These are phyloP conservation scores for Drosophila dives DNA, from an alignment of 2,888 invertebrate genomes.

Conservation along the genomic window DNA sequence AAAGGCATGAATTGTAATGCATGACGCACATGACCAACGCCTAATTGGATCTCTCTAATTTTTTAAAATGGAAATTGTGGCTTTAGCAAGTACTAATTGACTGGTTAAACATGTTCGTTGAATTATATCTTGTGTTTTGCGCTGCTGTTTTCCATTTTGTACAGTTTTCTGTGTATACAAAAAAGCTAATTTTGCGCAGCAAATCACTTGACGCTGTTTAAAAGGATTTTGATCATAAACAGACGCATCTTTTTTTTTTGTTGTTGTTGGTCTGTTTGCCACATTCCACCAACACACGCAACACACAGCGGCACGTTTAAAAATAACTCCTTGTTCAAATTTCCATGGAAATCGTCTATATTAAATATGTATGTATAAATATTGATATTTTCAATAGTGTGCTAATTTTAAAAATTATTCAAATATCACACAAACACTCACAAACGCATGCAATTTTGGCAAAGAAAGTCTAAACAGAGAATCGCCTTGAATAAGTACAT, in stretches of 20 bases:
- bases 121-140: neutral
- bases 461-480: slow-evolving; percentile 10
- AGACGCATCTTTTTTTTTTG: slow-evolving; percentile 47
- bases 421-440: slow-evolving; percentile 1
- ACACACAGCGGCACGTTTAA: slow-evolving; percentile 48
- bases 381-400: slow-evolving; percentile 76
- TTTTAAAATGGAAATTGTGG: neutral
- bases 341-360: slow-evolving; percentile 70
- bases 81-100: neutral
- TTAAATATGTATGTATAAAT: slow-evolving; percentile 69
- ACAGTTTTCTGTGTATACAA: neutral
- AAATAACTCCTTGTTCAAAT: slow-evolving; percentile 79
- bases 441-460: slow-evolving; percentile 11
- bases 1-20: slow-evolving; percentile 6
- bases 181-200: slow-evolving; percentile 10
- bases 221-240: slow-evolving; percentile 77
- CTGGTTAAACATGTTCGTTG: neutral
- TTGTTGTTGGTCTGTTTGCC: slow-evolving; percentile 4
- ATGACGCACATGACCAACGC: slow-evolving; percentile 20
- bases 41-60: neutral
- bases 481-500: slow-evolving; percentile 11
- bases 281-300: neutral
- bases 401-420: slow-evolving; percentile 72
- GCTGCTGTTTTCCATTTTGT: neutral
- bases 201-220: slow-evolving; percentile 24